Base-by-base conservation (phyloP, 2,113 vertebrate species). In the Anolis carolinensis region DNA sequence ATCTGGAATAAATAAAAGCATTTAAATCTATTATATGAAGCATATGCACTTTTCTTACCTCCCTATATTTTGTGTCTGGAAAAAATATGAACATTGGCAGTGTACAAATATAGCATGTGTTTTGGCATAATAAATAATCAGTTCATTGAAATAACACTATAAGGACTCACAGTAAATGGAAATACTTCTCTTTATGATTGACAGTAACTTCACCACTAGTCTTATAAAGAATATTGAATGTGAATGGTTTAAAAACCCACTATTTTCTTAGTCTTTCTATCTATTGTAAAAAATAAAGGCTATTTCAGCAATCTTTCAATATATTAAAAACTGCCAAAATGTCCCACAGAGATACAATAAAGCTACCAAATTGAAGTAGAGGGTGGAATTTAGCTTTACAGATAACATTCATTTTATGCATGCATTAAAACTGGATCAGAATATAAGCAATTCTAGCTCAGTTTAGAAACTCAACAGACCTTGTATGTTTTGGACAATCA, bases 401-500 rank as follows among this genome's bases (percentile, higher is more conserved):
- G 68, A 79, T 86, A 55, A 86, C 27, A 80, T 39, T 62, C 50
- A 20, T 80, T 72, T 30, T 79, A 86, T 44, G 39, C 39, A 44
- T 5, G 1, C 82, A 73, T 88, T 92, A 85, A 65, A 62, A 86
- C 79, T 52, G 32, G 79, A 85, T 85, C 50, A 83, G 86, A 90
- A 89, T 65, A 89, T 90, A 23, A 32, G 87, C 76, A 86, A 6
- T 88, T 72, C 1, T 67, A 78, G 76, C 86, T 48, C 50, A 79
- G 27, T 68, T 80, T n/a, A 89, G 77, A 63, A 91, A 36, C 81
- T 73, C 89, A 85, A 87, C 80, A 84, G 55, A 21, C 52, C n/a
- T 73, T 36, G 68, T 89, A 11, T 78, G 72, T 55, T 92, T 86
- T 86, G 52, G 78, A 70, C 34, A 89, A 72, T 67, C 84, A 79